phyloP scores from a whole-genome alignment of 2,113 vertebrate species.

The Hucho hucho region DNA sequence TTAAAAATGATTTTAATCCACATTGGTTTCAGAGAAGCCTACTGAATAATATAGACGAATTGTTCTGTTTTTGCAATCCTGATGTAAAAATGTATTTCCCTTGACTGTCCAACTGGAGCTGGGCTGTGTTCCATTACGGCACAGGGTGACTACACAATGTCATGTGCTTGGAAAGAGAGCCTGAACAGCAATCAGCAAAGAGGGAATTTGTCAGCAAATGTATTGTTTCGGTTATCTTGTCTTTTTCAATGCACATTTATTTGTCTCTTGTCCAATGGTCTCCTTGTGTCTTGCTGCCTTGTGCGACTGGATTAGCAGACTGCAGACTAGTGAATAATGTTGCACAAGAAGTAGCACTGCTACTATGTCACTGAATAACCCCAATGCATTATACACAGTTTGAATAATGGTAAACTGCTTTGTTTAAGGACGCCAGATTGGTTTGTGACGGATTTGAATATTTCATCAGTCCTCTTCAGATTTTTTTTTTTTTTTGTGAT shows the following conservation, averaged over 20 bases:
- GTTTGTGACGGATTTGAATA: neutral
- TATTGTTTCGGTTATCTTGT: neutral
- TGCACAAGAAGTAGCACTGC: no score
- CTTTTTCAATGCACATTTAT: neutral
- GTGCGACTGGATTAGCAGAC: neutral
- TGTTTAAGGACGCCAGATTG: neutral
- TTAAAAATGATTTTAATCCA: conserved; percentile 7
- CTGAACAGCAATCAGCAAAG: no score
- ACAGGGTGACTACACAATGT: no score
- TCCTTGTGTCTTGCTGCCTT: neutral
- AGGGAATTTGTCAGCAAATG: conserved; percentile 6
- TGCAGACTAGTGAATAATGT: no score
- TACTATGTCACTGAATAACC: no score
- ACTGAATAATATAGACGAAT: neutral
- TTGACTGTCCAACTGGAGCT: neutral
- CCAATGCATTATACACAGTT: neutral
- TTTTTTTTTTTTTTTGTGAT: no score
- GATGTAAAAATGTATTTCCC: neutral
- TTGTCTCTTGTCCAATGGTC: neutral
- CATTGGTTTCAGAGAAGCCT: neutral
- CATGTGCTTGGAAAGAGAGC: no score
- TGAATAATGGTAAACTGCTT: neutral
- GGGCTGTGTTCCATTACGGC: neutral
- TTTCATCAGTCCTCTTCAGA: neutral
- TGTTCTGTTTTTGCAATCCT: neutral